Percentiles rank a stretch among this genome's conserved stretches.
phyloP scores from a whole-genome alignment of 2,113 vertebrate genomes.

The Chamaea fasciata region DNA sequence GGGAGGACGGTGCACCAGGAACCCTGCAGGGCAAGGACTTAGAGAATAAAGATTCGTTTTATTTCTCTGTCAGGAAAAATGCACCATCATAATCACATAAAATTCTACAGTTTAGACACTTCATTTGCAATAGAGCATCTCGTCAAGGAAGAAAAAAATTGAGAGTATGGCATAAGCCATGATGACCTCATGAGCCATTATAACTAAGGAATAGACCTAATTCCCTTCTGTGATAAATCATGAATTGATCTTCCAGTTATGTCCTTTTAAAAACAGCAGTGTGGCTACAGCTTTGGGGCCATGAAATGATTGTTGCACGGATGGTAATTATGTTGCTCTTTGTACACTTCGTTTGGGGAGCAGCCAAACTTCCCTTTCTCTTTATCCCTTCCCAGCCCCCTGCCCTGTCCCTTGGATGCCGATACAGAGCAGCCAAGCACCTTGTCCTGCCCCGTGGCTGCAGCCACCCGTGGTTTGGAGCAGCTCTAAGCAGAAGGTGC shows the following conservation, averaged over 20 bases:
- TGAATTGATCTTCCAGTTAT: constrained; percentile 45
- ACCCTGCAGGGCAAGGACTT: not conserved
- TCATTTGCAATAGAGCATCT: constrained; percentile 33
- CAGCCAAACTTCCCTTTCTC: not conserved
- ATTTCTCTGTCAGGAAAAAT: constrained; percentile 34
- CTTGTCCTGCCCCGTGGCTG: not conserved
- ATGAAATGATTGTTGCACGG: not conserved
- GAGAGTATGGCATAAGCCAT: not conserved
- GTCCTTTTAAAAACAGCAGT: not conserved
- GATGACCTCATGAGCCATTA: constrained; percentile 43
- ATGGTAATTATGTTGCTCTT: not conserved
- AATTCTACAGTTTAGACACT: constrained; percentile 33
- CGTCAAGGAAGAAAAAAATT: constrained; percentile 33
- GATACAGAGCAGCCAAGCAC: not conserved
- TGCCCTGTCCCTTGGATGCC: not conserved
- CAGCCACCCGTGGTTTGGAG: not conserved
- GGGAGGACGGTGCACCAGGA: not conserved
- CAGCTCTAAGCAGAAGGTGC: not conserved
- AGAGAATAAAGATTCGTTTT: not conserved
- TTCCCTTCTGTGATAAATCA: constrained; percentile 22
- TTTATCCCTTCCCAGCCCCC: not conserved
- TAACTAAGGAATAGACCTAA: constrained; percentile 29
- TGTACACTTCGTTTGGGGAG: not conserved
- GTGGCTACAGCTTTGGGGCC: not conserved
- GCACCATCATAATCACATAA: not conserved